Conservation (phyloP, 2,797 vertebrate species). For the Echiichthys vipera region DNA sequence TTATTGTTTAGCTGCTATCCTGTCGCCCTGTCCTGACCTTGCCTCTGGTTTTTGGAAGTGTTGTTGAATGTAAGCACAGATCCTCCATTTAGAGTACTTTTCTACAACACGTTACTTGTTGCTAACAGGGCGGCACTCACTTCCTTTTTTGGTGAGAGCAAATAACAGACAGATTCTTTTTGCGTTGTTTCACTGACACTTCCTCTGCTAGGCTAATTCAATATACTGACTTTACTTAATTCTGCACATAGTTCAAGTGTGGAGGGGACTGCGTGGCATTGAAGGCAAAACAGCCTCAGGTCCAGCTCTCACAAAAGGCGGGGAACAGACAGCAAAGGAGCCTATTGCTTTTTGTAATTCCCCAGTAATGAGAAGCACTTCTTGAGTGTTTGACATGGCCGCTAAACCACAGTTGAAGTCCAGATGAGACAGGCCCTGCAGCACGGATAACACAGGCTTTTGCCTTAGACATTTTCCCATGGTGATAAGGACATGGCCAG, state of each 20-base stretch:
- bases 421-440: slow-evolving; percentile 48
- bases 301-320: slow-evolving; percentile 24
- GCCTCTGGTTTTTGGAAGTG: neutral
- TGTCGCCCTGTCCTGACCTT: no score
- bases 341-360: slow-evolving; percentile 46
- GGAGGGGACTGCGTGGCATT: slow-evolving; percentile 44
- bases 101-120: neutral
- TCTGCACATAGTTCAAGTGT: slow-evolving; percentile 54
- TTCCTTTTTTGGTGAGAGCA: no score
- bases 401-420: slow-evolving; percentile 37
- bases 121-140: neutral
- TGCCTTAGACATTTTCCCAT: slow-evolving; percentile 72
- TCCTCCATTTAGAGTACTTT: slow-evolving; percentile 11
- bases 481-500: slow-evolving; percentile 74
- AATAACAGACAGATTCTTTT: slow-evolving; percentile 8
- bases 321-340: slow-evolving; percentile 14
- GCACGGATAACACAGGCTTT: slow-evolving; percentile 48
- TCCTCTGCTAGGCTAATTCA: slow-evolving; percentile 53
- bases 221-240: slow-evolving; percentile 63
- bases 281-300: slow-evolving; percentile 56
- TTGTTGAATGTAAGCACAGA: neutral
- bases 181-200: slow-evolving; percentile 28
- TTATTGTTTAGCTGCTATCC: no score
- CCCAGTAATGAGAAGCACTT: slow-evolving; percentile 47
- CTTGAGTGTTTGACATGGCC: slow-evolving; percentile 35